phyloP scores from a whole-genome alignment of 2,797 vertebrate genomes.

The Coranthus polyacanthus region DNA sequence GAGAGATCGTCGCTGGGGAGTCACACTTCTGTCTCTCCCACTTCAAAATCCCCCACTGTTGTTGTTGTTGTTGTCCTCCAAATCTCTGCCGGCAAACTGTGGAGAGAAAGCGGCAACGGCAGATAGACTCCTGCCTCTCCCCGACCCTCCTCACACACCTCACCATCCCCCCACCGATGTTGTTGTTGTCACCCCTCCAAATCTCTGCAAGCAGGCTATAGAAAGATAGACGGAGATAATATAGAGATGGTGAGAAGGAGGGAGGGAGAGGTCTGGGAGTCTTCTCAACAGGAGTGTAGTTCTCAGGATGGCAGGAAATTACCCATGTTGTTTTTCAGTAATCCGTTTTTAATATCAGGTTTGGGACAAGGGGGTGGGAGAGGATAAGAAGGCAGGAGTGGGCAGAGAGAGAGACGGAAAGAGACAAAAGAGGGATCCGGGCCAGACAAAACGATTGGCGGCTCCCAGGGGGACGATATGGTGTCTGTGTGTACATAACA shows the following conservation, averaged over 20 bases:
- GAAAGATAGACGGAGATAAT: conserved; percentile 8
- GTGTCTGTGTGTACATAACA: conserved; percentile 71
- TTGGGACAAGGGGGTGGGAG: conserved; percentile 48
- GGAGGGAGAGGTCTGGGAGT: conserved; percentile 43
- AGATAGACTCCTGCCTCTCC: too few relatives aligned
- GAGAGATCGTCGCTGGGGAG: conserved; percentile 51
- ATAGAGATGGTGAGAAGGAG: conserved; percentile 7
- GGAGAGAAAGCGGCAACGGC: conserved; percentile 32
- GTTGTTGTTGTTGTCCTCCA: conserved; percentile 62
- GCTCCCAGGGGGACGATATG: conserved; percentile 57
- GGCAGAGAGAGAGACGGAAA: conserved; percentile 11
- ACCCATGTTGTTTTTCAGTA: conserved; percentile 74
- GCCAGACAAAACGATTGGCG: conserved; percentile 68
- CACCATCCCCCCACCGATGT: conserved; percentile 43
- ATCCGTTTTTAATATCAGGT: conserved; percentile 85
- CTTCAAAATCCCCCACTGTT: conserved; percentile 38
- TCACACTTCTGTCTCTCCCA: conserved; percentile 50
- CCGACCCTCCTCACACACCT: conserved; percentile 23
- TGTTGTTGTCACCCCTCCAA: conserved; percentile 50
- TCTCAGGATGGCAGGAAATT: conserved; percentile 76
- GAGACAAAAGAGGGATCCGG: conserved; percentile 69
- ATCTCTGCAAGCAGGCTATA: background rate
- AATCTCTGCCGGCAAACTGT: conserved; percentile 55
- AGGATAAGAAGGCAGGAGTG: conserved; percentile 32
- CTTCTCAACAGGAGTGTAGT: conserved; percentile 50